A percentile compares a stretch with the other conserved stretches of the same genome.
Conservation (phyloP, 1,140 invertebrate species). For the Drosophila varians region DNA sequence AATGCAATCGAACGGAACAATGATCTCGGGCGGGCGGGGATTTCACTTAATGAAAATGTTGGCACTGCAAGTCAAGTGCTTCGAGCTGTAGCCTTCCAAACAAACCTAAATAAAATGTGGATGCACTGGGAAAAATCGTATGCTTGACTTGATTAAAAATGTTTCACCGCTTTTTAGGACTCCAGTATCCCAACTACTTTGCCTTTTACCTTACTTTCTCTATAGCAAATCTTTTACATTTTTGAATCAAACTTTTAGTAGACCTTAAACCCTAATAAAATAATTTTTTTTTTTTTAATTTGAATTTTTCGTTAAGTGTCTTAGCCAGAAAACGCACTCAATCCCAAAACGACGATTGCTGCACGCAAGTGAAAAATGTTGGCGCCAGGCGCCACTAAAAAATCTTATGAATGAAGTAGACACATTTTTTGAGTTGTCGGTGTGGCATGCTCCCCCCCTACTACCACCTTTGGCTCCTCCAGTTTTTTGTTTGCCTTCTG, state of each 20-base stretch:
- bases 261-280: too few relatives aligned
- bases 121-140: slow-evolving; percentile 13
- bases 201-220: too few relatives aligned
- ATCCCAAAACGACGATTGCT: slow-evolving; percentile 52
- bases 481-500: slow-evolving; percentile 35
- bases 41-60: slow-evolving; percentile 83
- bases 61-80: slow-evolving; percentile 83
- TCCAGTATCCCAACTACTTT: too few relatives aligned
- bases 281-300: neutral
- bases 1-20: slow-evolving; percentile 65
- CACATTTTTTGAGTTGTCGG: slow-evolving; percentile 66
- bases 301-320: slow-evolving; percentile 9
- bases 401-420: slow-evolving; percentile 81
- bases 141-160: too few relatives aligned
- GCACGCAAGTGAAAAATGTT: slow-evolving; percentile 80
- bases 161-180: too few relatives aligned
- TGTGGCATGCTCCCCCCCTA: slow-evolving; percentile 22
- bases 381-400: slow-evolving; percentile 80
- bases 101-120: slow-evolving; percentile 35
- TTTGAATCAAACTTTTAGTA: too few relatives aligned
- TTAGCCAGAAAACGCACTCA: slow-evolving; percentile 17
- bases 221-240: too few relatives aligned
- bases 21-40: slow-evolving; percentile 52
- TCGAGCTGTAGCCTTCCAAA: slow-evolving; percentile 66
- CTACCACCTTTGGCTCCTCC: neutral